Evolutionary conservation across 2,113 vertebrate species (phyloP).

Genomic region (Trachemys scripta): DNA sequence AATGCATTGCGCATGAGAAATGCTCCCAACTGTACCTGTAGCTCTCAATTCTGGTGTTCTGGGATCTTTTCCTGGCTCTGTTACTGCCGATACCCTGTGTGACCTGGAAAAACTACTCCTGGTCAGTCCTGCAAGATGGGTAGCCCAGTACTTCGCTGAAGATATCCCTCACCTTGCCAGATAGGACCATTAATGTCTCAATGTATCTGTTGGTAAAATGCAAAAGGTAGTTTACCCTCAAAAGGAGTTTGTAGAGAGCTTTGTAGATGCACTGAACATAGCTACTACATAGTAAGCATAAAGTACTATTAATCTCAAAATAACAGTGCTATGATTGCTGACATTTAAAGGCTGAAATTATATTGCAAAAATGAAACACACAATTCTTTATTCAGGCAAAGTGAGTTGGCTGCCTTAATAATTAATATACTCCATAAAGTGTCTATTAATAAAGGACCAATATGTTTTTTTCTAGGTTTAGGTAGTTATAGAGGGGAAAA

Average conservation of each 20-base stretch:
- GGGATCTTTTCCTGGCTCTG: not conserved
- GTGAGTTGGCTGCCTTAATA: not conserved
- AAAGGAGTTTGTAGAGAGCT: not conserved
- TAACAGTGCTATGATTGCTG: not conserved
- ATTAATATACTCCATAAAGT: not conserved
- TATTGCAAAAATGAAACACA: not conserved
- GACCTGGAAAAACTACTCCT: not conserved
- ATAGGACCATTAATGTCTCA: not conserved
- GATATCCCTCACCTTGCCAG: not conserved
- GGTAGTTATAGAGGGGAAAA: not conserved
- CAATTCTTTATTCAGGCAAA: not conserved
- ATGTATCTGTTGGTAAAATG: not conserved
- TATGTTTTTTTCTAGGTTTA: not conserved
- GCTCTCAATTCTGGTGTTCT: not conserved
- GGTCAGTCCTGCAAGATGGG: not conserved
- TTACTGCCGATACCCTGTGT: not conserved
- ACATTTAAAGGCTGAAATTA: not conserved
- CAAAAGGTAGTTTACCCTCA: not conserved
- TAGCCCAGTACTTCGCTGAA: not conserved
- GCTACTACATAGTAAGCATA: not conserved
- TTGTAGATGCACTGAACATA: not conserved
- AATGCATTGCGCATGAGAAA: not conserved
- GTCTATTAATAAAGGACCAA: not conserved
- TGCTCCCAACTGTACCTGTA: fast-evolving
- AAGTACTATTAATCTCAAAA: not conserved